These are phyloP conservation scores for Meiosimyza decipiens DNA, from an alignment of 2,888 invertebrate genomes.

Conservation along the genomic window DNA sequence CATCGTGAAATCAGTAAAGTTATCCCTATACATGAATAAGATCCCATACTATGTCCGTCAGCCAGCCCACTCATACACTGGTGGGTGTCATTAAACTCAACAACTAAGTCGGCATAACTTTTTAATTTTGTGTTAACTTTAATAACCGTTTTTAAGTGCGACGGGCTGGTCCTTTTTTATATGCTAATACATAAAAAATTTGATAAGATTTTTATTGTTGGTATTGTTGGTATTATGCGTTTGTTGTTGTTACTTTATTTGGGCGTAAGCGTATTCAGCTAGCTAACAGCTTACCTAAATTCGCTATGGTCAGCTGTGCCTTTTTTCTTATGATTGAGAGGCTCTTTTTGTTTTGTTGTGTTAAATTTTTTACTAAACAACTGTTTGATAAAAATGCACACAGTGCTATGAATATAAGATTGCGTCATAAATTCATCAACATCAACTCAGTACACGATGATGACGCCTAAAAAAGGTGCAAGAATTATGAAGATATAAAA, in stretches of 20 bases:
- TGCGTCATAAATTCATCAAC: neutral
- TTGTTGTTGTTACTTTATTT: too few species aligned
- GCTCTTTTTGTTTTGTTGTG: neutral
- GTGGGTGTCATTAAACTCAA: too few species aligned
- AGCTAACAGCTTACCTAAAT: slow-evolving; percentile 30
- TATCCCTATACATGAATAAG: too few species aligned
- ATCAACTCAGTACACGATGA: neutral
- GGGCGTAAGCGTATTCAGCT: neutral
- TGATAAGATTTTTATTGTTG: slow-evolving; percentile 1
- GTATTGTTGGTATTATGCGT: neutral
- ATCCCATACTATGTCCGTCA: too few species aligned
- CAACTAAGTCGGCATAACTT: neutral
- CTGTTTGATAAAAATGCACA: slow-evolving; percentile 10
- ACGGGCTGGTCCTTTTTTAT: slow-evolving; percentile 28
- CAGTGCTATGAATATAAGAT: neutral
- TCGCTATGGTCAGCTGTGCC: slow-evolving; percentile 26
- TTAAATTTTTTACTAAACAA: neutral
- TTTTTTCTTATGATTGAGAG: neutral
- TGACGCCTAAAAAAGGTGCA: slow-evolving; percentile 1
- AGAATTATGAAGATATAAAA: slow-evolving; percentile 24
- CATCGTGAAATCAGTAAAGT: too few species aligned
- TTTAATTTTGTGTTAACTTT: slow-evolving; percentile 31
- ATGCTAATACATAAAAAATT: slow-evolving; percentile 32
- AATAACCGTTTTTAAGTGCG: slow-evolving; percentile 3
- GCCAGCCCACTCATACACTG: too few species aligned